Evolutionary conservation across 2,888 invertebrate genomes (phyloP).

Genomic region (Trimorus sp.): DNA sequence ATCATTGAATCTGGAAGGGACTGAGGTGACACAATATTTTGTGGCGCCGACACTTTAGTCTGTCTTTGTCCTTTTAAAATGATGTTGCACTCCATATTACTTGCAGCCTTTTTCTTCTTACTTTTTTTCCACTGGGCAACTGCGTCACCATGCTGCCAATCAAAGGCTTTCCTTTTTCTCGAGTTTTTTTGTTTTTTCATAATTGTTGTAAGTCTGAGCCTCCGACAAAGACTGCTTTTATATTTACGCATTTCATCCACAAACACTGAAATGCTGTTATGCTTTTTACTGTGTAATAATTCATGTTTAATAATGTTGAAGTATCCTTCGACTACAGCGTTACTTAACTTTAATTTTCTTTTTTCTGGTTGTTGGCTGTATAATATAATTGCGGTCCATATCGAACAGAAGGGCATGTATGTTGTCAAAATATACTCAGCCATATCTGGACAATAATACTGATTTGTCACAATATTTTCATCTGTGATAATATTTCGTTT

Average conservation of each 20-base stretch:
- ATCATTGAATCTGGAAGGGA: no score
- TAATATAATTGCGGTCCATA: conserved; percentile 16
- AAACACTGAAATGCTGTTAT: not conserved
- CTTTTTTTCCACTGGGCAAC: not conserved
- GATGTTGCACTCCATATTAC: no score
- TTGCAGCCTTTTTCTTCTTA: no score
- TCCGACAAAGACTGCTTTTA: not conserved
- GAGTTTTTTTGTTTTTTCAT: not conserved
- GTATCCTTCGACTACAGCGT: conserved; percentile 5
- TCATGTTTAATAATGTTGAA: conserved; percentile 8
- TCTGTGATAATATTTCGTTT: no score
- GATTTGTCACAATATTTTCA: not conserved
- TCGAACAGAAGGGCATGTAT: not conserved
- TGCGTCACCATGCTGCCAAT: not conserved
- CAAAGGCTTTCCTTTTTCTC: not conserved
- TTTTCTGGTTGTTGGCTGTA: not conserved
- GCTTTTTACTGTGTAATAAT: not conserved
- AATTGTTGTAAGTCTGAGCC: not conserved
- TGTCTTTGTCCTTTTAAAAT: no score
- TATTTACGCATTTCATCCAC: not conserved
- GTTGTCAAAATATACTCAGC: not conserved
- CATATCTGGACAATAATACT: not conserved
- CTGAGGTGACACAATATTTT: no score
- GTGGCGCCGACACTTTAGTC: no score
- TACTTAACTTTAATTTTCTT: conserved; percentile 16